Evolutionary conservation across 2,888 invertebrate species (phyloP).

Genomic region (Bugulina stolonifera): DNA sequence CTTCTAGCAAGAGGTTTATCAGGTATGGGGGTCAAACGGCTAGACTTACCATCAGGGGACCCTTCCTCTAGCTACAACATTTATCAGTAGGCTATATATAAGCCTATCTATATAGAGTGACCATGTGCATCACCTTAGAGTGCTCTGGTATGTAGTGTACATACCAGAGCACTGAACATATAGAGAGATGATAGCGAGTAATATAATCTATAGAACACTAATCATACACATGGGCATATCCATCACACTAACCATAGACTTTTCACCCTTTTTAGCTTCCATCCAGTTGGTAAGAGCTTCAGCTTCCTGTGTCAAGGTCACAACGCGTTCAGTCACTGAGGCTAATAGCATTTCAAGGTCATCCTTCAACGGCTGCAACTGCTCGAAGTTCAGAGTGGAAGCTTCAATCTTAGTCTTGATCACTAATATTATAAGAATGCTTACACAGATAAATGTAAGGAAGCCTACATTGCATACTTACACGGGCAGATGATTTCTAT

Average conservation of each 20-base stretch:
- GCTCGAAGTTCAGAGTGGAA: conserved; percentile 72
- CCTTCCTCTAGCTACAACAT: conserved; percentile 11
- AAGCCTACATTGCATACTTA: too few species aligned
- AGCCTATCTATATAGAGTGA: too few species aligned
- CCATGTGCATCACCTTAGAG: too few species aligned
- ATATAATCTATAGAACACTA: neutral
- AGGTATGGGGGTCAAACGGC: neutral
- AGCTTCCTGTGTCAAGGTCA: conserved; percentile 62
- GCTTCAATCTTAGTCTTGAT: conserved; percentile 61
- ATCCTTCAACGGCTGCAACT: conserved; percentile 76
- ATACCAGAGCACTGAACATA: too few species aligned
- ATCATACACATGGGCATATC: too few species aligned
- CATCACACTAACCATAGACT: conserved; percentile 1
- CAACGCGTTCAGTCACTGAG: conserved; percentile 71
- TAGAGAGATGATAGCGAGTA: too few species aligned
- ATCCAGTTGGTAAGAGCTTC: conserved; percentile 49
- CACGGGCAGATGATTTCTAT: too few species aligned
- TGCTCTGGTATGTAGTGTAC: too few species aligned
- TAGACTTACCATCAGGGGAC: neutral
- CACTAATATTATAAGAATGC: too few species aligned
- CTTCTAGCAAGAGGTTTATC: conserved; percentile 8
- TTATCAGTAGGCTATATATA: too few species aligned
- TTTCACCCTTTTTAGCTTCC: conserved; percentile 54
- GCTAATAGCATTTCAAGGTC: conserved; percentile 81
- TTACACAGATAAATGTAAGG: too few species aligned